Evolutionary conservation across 2,797 vertebrate genomes (phyloP).

Genomic region (Oryzias sinensis): DNA sequence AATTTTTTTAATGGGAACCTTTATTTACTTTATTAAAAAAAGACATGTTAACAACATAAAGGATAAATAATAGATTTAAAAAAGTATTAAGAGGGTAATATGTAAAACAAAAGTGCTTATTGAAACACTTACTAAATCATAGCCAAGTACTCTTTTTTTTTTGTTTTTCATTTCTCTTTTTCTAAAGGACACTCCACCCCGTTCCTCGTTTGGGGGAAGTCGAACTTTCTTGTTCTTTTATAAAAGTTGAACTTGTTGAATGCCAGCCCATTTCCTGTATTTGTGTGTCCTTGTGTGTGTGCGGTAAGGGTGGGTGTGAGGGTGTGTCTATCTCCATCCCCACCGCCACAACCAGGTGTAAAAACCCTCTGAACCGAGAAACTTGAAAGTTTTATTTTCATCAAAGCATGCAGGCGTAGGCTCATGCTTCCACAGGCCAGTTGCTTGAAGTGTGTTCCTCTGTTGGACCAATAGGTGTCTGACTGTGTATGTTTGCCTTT

Average conservation of each 20-base stretch:
- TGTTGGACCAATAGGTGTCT: conserved; percentile 68
- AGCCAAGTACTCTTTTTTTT: conserved; percentile 32
- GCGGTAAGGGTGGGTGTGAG: conserved; percentile 53
- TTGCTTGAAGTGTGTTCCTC: conserved; percentile 57
- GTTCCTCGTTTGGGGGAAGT: conserved; percentile 59
- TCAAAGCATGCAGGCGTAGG: conserved; percentile 45
- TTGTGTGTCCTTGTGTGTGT: conserved; percentile 23
- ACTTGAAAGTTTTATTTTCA: conserved; percentile 72
- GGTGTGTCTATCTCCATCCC: conserved; percentile 59
- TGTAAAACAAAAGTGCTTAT: conserved; percentile 20
- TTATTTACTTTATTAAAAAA: too few relatives aligned
- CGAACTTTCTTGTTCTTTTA: conserved; percentile 51
- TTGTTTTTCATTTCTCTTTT: conserved; percentile 51
- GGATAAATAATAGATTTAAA: background rate
- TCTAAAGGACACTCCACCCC: conserved; percentile 36
- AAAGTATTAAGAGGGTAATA: background rate
- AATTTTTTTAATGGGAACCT: too few relatives aligned
- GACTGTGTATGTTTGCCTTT: conserved; percentile 44
- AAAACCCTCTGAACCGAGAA: conserved; percentile 68
- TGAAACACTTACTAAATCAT: conserved; percentile 39
- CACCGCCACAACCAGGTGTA: conserved; percentile 74
- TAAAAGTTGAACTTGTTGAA: conserved; percentile 44
- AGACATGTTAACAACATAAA: background rate
- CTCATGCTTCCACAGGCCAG: conserved; percentile 65
- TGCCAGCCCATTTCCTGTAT: conserved; percentile 56